Base-by-base conservation (phyloP, 2,113 vertebrate genomes). In the Buteo buteo region DNA sequence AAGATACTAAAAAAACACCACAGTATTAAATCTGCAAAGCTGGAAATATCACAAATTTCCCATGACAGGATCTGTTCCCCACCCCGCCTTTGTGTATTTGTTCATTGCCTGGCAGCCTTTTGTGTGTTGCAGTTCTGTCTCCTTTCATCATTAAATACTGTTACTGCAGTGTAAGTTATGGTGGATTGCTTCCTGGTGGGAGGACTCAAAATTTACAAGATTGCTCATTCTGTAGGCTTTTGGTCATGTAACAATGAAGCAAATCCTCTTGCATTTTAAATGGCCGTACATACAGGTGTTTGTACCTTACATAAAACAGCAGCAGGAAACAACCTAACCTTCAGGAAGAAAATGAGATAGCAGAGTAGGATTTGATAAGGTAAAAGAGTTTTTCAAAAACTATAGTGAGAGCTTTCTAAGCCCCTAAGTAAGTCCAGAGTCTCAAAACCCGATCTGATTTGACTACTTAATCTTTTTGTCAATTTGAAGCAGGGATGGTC, bases 131-230 rank as follows among this genome's bases (percentile, higher is more conserved):
- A 58, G 62, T 70, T 86, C 57, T 80, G 73, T 44, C 52, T 94
- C 54, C 64, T 86, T 88, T 88, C 49, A 47, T 83, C 20, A 3
- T 87, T 91, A 77, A 47, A 2, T 71, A 65, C 49, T 72, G 38
- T 66, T 81, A 71, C 50, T 76, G 32, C 9, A 7, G 29, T 76
- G 13, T 70, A 73, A 83, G 54, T 91, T 93, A 57, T 3, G 55
- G 20, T 71, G 47, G 50, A 85, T 87, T 94, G 77, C 90, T 91
- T 88, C 45, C 69, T 72, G 15, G 29, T 93, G 64, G 58, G 64
- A 64, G 40, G 40, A 88, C 81, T 86, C 88, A 91, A 42, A 95
- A 62, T 84, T 94, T 94, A 91, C 72, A 96, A 77, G 61, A 93
- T 72, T 1, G 1, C 65, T 93, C 61, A 42, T 83, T 64, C 31